Evolutionary conservation across 1,140 invertebrate genomes (phyloP), one percentile per base, ranked within the genome.

Genomic region (Drosophila takahashii): DNA sequence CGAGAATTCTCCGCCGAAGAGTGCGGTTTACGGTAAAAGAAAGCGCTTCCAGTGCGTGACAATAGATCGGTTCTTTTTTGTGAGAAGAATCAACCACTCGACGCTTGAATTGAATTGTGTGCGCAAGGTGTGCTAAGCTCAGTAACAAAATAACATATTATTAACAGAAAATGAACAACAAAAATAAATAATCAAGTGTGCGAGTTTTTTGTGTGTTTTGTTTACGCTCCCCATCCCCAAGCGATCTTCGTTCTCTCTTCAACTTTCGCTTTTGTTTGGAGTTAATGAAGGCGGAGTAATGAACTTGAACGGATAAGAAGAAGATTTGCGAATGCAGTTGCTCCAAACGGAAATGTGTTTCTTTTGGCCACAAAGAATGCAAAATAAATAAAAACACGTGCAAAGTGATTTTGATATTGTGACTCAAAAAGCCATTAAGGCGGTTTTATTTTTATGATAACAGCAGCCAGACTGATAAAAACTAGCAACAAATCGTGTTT

Each of bases 1-100:
- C 79, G 64, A 75, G 65, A 75, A 75, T 59, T 83, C 39, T 48
- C 47, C 72, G 66, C 54, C 42, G 53, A 69, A 65, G 39, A 53
- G 62, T 37, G 60, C 81, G 66, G 81, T 77, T 37, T 18, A 67
- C 81, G 66, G 81, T 80, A 66, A 71, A 76, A 53, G 15, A 72
- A 54, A 48, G 22, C 64, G 69, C 77, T 64, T 64, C 58, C 67
- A 81, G 76, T 84, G 70, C 56, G 79, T 64, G 67, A 13, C 36
- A 36, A 36, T 26, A 7, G 53, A 32, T 32, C 22, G 15, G 16
- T 18, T 65, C 61, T 59, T 8, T 10, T 57, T n/a, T n/a, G n/a
- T 44, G 41, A 22, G 32, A 58, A 42, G 34, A 26, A 10, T 39
- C 22, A 34, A 52, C 48, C 42, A 73, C 37, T 50, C 8, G 57